Base-by-base conservation (phyloP, 2,888 invertebrate species). In the Petrophora chlorosata region DNA sequence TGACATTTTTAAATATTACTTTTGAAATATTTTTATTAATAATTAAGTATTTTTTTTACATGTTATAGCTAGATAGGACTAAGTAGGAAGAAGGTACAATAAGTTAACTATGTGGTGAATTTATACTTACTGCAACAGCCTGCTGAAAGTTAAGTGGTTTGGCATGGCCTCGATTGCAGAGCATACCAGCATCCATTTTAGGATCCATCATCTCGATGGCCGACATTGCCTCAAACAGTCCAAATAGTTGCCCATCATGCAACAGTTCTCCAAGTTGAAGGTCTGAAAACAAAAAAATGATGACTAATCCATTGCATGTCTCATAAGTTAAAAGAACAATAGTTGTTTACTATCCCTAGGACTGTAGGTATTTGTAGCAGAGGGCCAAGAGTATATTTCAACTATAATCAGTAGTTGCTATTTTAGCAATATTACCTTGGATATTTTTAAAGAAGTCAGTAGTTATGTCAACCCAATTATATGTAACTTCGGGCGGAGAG, bases 171-270 rank as follows among this genome's bases (percentile, higher is more conserved):
- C 97, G 92, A 77, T 98, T 98, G 77, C 98, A 98, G 57, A 97
- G 90, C 98, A 99, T 98, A 3, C 99, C 99, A 0, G 98, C 98
- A 91, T 99, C 99, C 99, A 99, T 99, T 92, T 99, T 99, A 0
- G 99, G 99, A 79, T 99, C 99, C 99, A 99, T 99, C 97, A 99
- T 98, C 86, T 99, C 99, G 67, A 99, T 99, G 0, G 99, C 99
- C 0, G 99, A 98, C 99, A 99, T 99, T 0, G 99, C 99, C 82
- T 99, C 99, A 85, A 98, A 98, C 25, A 99, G 90, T 2, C 98
- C 97, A 90, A 96, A 97, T 12, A 95, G 83, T 42, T 90, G 86
- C 39, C 96, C 95, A 92, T 98, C 98, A 71, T 98, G 98, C 4
- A 98, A 89, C 19, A 99, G 86, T 82, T 99, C 98, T 2, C 99